phyloP scores from a whole-genome alignment of 1,140 invertebrate species.

The Drosophila orena region DNA sequence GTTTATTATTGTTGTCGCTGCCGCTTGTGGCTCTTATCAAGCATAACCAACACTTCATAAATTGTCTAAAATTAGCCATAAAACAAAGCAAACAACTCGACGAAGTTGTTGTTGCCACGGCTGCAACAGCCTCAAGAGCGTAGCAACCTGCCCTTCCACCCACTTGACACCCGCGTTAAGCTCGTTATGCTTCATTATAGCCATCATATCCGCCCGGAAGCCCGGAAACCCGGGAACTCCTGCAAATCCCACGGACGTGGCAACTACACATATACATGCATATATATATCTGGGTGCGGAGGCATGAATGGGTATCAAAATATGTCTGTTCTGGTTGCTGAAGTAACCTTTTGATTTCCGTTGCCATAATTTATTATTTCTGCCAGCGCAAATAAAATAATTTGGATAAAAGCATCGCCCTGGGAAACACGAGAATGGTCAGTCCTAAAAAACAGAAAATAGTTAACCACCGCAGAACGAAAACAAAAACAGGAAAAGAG shows the following conservation, averaged over 20 bases:
- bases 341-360: conserved; percentile 72
- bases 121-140: conserved; percentile 40
- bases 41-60: conserved; percentile 81
- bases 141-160: conserved; percentile 17
- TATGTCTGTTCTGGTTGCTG: conserved; percentile 39
- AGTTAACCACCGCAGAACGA: conserved; percentile 51
- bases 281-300: background rate
- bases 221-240: too few relatives aligned
- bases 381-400: conserved; percentile 67
- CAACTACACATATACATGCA: conserved; percentile 7
- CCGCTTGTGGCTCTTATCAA: conserved; percentile 68
- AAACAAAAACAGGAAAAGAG: conserved; percentile 17
- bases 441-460: conserved; percentile 49
- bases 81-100: conserved; percentile 57
- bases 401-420: conserved; percentile 68
- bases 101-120: conserved; percentile 8
- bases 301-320: conserved; percentile 10
- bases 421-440: conserved; percentile 2
- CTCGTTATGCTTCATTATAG: conserved; percentile 56
- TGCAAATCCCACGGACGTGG: conserved; percentile 20
- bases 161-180: conserved; percentile 14
- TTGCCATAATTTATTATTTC: conserved; percentile 72
- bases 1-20: conserved; percentile 42
- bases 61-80: conserved; percentile 82
- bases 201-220: conserved; percentile 2